Evolutionary conservation across 2,797 vertebrate species (phyloP).

Genomic region (Gallirallus australis): DNA sequence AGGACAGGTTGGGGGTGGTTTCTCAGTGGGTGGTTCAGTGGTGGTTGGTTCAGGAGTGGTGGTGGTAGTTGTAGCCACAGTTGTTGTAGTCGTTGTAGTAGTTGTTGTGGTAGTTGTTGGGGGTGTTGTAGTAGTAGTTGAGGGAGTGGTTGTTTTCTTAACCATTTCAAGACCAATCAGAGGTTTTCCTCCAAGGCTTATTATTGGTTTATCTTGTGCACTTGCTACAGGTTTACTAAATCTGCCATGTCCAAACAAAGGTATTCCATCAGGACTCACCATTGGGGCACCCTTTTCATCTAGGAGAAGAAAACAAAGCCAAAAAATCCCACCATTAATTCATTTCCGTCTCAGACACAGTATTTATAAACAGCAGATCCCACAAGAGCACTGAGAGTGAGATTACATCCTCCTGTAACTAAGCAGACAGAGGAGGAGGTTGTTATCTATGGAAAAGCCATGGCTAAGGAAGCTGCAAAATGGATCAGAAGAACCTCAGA

Average conservation of each 20-base stretch:
- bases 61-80: conserved; percentile 56
- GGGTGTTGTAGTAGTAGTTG: conserved; percentile 76
- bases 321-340: neutral
- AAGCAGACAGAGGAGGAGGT: neutral
- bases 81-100: conserved; percentile 74
- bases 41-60: conserved; percentile 83
- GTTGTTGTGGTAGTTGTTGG: conserved; percentile 69
- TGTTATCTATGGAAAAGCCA: neutral
- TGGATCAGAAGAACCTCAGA: neutral
- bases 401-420: neutral
- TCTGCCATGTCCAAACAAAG: conserved; percentile 93
- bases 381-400: neutral
- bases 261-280: conserved; percentile 91
- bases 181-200: conserved; percentile 94
- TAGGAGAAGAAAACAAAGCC: conserved; percentile 62
- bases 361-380: neutral
- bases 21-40: conserved; percentile 80
- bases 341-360: neutral
- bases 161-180: conserved; percentile 89
- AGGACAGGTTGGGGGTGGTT: conserved; percentile 87
- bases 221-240: conserved; percentile 91
- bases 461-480: neutral
- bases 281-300: conserved; percentile 92
- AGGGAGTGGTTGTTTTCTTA: conserved; percentile 79
- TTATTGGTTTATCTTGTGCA: conserved; percentile 90